Evolutionary conservation across 2,888 invertebrate species (phyloP), one percentile per base, ranked within the genome.

Genomic region (Aquatica leii): DNA sequence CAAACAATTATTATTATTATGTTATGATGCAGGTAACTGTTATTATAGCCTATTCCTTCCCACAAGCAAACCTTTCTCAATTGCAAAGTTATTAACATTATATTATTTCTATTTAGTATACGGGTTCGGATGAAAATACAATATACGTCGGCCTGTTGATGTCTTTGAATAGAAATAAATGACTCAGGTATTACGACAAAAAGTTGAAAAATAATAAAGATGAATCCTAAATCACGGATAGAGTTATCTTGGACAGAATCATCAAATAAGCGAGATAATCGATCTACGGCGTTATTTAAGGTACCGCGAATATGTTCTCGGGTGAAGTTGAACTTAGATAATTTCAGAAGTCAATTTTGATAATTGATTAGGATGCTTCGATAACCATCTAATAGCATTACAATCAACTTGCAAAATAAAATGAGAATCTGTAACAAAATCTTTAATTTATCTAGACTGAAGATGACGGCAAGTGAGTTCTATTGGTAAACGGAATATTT

Each of bases 401-500:
- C 49, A 49, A 49, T 49, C 49, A 4, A 49, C 49, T 49, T 49
- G 18, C 24, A 49, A 12, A 12, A 24, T 49, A 21, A 49, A 49
- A n/a, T 49, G 18, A 2, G 49, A n/a, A 49, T 49, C 20, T 2
- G 21, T 21, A 1, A 49, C 2, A 12, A 20, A 49, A 15, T 49
- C 17, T 15, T 49, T 49, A 18, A 49, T 18, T 49, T 49, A 21
- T 49, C 20, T 24, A 49, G 12, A 24, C 5, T 24, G 18, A 49
- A 49, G 20, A 49, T 49, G 8, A 49, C 49, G 2, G 49, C 18
- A 5, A 49, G 12, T 2, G 49, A 49, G 3, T 49, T 21, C n/a
- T 49, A 20, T 24, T 49, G 20, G 12, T 49, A 49, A 24, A 20
- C 20, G 1, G 17, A 49, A 24, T 49, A n/a, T n/a, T n/a, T n/a